Percentiles rank a stretch among this genome's conserved stretches.
Conservation (phyloP, 2,888 invertebrate genomes). For the Stomorhina lunata region DNA sequence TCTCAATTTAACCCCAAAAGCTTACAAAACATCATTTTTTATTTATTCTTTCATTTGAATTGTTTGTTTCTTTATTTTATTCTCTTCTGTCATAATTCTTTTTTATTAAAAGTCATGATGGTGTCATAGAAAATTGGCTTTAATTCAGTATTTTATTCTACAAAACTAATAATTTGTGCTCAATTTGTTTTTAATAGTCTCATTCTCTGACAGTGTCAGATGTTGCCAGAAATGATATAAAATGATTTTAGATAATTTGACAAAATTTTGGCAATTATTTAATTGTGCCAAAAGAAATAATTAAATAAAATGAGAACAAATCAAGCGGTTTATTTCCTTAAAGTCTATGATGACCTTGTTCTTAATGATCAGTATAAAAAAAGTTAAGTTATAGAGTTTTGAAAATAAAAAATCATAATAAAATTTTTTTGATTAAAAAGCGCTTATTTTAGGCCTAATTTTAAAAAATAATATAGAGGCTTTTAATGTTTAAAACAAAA, state of each 20-base stretch:
- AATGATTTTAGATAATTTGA: conserved; percentile 1
- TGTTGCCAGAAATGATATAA: not conserved
- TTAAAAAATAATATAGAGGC: no score
- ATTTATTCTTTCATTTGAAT: no score
- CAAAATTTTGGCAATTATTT: conserved; percentile 13
- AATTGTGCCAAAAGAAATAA: not conserved
- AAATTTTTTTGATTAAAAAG: not conserved
- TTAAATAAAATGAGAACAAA: conserved; percentile 4
- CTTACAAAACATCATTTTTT: no score
- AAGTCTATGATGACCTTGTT: not conserved
- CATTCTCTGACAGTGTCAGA: not conserved
- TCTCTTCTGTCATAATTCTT: not conserved
- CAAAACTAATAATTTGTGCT: conserved; percentile 11
- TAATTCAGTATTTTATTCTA: not conserved
- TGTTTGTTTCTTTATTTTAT: not conserved
- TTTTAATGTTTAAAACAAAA: not conserved
- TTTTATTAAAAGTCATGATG: conserved; percentile 23
- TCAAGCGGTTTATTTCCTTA: conserved; percentile 10
- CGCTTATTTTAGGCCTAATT: not conserved
- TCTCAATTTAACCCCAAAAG: no score
- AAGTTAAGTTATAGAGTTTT: no score
- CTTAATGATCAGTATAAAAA: not conserved
- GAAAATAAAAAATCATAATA: not conserved
- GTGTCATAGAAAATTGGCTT: conserved; percentile 37
- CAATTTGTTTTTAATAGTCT: not conserved